Conservation (phyloP, 64 coral and sea anemone genomes). For the Montipora efflorescens region DNA sequence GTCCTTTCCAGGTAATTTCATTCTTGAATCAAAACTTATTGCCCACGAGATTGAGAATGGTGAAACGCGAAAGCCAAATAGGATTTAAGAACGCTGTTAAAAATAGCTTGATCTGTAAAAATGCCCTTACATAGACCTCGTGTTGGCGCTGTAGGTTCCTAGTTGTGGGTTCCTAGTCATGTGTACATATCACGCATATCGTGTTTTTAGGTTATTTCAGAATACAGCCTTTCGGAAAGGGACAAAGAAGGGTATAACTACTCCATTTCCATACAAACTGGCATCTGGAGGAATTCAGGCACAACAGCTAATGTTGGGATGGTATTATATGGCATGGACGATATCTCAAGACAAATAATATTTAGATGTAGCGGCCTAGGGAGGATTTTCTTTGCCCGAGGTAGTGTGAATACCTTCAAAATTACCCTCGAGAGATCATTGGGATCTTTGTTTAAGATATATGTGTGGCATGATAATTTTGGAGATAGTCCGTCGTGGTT, state of each 20-base stretch:
- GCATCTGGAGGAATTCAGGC: conserved; percentile 63
- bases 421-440: conserved; percentile 47
- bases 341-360: conserved; percentile 25
- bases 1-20: too few species aligned
- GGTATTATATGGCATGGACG: conserved; percentile 62
- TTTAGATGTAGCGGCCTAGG: neutral
- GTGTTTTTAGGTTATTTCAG: conserved; percentile 9
- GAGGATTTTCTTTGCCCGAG: conserved; percentile 71
- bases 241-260: neutral
- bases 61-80: too few species aligned
- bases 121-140: too few species aligned
- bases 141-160: too few species aligned
- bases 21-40: too few species aligned
- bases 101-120: too few species aligned
- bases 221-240: neutral
- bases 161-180: too few species aligned
- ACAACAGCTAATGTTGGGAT: conserved; percentile 66
- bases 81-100: too few species aligned
- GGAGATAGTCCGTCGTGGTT: conserved; percentile 82
- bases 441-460: conserved; percentile 64
- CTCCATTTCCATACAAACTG: conserved; percentile 47
- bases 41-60: too few species aligned
- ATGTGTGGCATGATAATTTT: conserved; percentile 78
- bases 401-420: conserved; percentile 78
- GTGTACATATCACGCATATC: too few species aligned